These are phyloP conservation scores for Nomada ferruginata DNA, from an alignment of 2,888 invertebrate genomes.

Conservation along the genomic window DNA sequence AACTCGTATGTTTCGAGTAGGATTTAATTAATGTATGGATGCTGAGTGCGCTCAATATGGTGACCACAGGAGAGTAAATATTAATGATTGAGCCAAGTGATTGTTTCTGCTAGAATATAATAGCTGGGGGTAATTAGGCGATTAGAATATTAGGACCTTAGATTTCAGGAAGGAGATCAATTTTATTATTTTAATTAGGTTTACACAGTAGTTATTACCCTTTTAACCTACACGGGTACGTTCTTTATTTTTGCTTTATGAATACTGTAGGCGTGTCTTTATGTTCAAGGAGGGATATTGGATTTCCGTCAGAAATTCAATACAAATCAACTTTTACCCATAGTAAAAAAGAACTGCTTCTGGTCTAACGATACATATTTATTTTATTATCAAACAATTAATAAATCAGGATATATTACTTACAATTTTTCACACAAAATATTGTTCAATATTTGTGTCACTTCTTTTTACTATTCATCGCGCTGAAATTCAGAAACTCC, in stretches of 20 bases:
- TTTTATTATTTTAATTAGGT: background rate
- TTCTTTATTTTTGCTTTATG: too few relatives aligned
- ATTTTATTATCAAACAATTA: too few relatives aligned
- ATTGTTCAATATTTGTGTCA: too few relatives aligned
- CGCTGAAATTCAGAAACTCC: background rate
- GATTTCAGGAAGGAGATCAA: background rate
- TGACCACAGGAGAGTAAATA: background rate
- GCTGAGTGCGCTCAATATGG: constrained; percentile 16
- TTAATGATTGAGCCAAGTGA: background rate
- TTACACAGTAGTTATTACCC: background rate
- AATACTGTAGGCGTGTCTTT: too few relatives aligned
- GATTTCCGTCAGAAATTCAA: background rate
- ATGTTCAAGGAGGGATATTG: background rate
- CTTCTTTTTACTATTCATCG: background rate
- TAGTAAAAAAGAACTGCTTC: background rate
- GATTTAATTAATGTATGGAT: background rate
- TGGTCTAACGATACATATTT: background rate
- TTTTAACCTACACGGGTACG: background rate
- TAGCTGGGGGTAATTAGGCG: too few relatives aligned
- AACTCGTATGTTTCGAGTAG: background rate
- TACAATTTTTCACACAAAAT: too few relatives aligned
- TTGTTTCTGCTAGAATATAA: background rate
- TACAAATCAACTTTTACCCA: background rate
- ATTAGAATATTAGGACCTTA: too few relatives aligned
- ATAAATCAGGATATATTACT: too few relatives aligned